phyloP scores from a whole-genome alignment of 2,113 vertebrate species.

The Hydropotes inermis region DNA sequence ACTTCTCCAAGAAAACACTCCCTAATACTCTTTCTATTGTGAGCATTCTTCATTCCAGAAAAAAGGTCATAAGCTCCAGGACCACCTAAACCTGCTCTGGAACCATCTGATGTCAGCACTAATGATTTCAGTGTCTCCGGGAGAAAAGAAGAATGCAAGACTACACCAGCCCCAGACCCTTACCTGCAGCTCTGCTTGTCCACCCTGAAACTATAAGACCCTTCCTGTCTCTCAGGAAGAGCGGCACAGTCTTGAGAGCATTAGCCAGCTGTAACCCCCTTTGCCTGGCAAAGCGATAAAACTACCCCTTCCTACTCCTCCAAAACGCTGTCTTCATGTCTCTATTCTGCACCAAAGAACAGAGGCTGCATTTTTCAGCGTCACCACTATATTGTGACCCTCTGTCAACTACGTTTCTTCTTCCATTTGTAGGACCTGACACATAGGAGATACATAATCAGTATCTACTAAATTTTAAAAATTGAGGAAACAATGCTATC shows the following conservation, averaged over 20 bases:
- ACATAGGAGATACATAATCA: fast-evolving
- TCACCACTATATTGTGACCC: background rate
- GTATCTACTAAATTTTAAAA: background rate
- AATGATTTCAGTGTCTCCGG: background rate
- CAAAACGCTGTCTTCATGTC: background rate
- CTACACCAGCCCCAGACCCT: background rate
- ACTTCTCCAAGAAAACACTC: background rate
- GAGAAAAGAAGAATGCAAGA: background rate
- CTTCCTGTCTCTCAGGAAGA: background rate
- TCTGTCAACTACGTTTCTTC: background rate
- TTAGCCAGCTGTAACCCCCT: background rate
- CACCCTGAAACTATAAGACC: background rate
- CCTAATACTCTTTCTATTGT: background rate
- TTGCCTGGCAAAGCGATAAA: background rate
- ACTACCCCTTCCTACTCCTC: background rate
- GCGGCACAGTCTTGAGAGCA: background rate
- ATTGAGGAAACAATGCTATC: background rate
- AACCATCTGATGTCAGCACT: background rate
- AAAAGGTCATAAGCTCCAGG: background rate
- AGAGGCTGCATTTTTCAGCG: background rate
- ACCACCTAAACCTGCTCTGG: background rate
- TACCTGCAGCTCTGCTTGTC: background rate
- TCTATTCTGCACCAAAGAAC: background rate
- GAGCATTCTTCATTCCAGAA: background rate
- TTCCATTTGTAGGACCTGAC: background rate